Evolutionary conservation across 2,113 vertebrate species (phyloP).

Genomic region (Strigops habroptila): DNA sequence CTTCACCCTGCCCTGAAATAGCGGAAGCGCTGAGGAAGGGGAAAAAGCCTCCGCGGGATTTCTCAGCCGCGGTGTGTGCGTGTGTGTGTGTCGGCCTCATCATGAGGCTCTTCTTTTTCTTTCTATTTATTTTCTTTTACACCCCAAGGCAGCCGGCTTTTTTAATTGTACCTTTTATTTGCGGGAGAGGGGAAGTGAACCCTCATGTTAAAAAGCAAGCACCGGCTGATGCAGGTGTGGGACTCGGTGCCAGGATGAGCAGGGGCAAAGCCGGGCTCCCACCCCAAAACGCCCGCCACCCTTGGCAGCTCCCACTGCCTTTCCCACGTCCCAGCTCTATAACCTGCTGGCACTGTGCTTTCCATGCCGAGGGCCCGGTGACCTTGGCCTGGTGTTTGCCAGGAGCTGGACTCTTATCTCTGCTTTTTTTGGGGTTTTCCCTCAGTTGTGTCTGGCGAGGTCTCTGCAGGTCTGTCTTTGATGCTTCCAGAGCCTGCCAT

Average conservation of each 20-base stretch:
- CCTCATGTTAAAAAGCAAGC: background rate
- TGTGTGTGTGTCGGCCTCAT: background rate
- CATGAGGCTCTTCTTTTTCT: background rate
- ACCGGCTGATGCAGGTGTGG: background rate
- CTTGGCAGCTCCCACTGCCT: background rate
- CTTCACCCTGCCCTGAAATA: conserved; percentile 45
- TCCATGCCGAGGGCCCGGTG: accelerated
- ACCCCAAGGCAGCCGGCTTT: background rate
- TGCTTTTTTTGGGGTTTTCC: background rate
- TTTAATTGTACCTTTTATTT: background rate
- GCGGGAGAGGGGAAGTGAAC: background rate
- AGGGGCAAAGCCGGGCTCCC: background rate
- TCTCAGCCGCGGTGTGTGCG: background rate
- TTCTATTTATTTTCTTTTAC: background rate
- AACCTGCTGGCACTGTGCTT: accelerated
- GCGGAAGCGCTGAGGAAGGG: conserved; percentile 22
- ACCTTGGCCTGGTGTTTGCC: background rate
- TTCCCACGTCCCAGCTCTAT: accelerated
- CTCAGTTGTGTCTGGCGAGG: background rate
- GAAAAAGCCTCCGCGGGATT: background rate
- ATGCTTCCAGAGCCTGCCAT: background rate
- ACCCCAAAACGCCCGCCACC: accelerated
- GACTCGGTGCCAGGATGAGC: background rate
- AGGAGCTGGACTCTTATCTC: background rate
- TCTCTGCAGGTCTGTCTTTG: accelerated